These are phyloP conservation scores for human (Homo sapiens) DNA, from an alignment of 2,113 vertebrate genomes.

Conservation along the genomic window DNA sequence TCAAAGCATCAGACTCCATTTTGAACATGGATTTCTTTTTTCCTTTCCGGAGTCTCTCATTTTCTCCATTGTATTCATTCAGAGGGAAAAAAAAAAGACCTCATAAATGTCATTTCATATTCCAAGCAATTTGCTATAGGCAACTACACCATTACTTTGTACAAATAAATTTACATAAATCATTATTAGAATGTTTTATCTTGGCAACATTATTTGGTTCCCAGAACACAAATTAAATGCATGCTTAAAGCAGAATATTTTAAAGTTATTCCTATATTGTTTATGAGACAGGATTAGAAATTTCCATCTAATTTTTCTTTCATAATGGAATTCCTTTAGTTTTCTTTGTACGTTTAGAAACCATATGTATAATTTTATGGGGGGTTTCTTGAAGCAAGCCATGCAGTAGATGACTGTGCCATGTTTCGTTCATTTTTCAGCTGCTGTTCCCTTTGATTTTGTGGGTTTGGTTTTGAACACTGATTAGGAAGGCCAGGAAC, in stretches of 20 bases:
- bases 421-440: conserved; percentile 71
- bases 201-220: conserved; percentile 83
- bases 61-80: conserved; percentile 72
- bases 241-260: conserved; percentile 84
- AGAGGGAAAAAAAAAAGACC: not conserved
- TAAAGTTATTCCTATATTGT: conserved; percentile 81
- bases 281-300: conserved; percentile 78
- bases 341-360: conserved; percentile 73
- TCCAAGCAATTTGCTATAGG: conserved; percentile 83
- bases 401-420: conserved; percentile 56
- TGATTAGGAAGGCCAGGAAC: conserved; percentile 64
- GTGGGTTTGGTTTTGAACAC: conserved; percentile 59
- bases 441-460: conserved; percentile 69
- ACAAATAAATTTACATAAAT: conserved; percentile 87
- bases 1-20: conserved; percentile 67
- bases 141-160: conserved; percentile 81
- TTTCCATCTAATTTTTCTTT: conserved; percentile 79
- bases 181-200: conserved; percentile 84
- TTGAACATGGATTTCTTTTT: conserved; percentile 67
- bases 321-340: conserved; percentile 75
- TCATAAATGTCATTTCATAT: conserved; percentile 80
- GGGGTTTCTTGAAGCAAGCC: conserved; percentile 71
- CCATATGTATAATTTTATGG: conserved; percentile 56
- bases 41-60: conserved; percentile 60
- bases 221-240: conserved; percentile 85